Evolutionary conservation across 2,888 invertebrate genomes (phyloP).

Genomic region (Drosophila subsilvestris): DNA sequence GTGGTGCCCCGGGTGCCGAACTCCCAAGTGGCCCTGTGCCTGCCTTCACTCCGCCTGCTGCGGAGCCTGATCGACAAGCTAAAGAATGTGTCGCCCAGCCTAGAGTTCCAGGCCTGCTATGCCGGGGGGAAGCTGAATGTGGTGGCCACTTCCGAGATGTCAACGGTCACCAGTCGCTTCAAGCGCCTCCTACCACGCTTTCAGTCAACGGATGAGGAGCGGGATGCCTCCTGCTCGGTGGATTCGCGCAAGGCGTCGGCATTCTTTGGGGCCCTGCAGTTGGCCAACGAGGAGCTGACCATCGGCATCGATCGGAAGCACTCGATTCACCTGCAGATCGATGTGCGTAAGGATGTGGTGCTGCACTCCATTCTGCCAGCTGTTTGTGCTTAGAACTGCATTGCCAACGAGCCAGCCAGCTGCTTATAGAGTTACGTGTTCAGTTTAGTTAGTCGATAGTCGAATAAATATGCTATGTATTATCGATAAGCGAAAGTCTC

Average conservation of each 20-base stretch:
- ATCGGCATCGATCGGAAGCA: slow-evolving; percentile 91
- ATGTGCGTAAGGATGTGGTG: slow-evolving; percentile 89
- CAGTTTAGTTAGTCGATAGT: neutral
- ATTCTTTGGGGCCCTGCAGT: slow-evolving; percentile 91
- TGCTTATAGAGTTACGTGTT: neutral
- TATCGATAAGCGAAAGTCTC: slow-evolving; percentile 61
- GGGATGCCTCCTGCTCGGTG: slow-evolving; percentile 86
- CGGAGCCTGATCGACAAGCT: slow-evolving; percentile 93
- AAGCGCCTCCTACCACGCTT: slow-evolving; percentile 86
- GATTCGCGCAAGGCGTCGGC: slow-evolving; percentile 92
- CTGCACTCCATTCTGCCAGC: slow-evolving; percentile 93
- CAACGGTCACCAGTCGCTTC: slow-evolving; percentile 92
- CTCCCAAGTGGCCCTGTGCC: slow-evolving; percentile 84
- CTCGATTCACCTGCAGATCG: slow-evolving; percentile 90
- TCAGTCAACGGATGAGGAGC: slow-evolving; percentile 57
- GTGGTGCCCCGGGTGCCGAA: slow-evolving; percentile 88
- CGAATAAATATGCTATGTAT: slow-evolving; percentile 32
- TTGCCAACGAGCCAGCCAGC: neutral
- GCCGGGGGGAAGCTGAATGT: slow-evolving; percentile 89
- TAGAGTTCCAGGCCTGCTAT: slow-evolving; percentile 90
- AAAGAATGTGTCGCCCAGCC: slow-evolving; percentile 90
- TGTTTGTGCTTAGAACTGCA: slow-evolving; percentile 82
- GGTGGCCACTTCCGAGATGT: slow-evolving; percentile 91
- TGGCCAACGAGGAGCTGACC: slow-evolving; percentile 89
- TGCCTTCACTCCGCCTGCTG: slow-evolving; percentile 91